Evolutionary conservation across 2,888 invertebrate species (phyloP), one percentile per base, ranked within the genome.

Genomic region (Molanna angustata): DNA sequence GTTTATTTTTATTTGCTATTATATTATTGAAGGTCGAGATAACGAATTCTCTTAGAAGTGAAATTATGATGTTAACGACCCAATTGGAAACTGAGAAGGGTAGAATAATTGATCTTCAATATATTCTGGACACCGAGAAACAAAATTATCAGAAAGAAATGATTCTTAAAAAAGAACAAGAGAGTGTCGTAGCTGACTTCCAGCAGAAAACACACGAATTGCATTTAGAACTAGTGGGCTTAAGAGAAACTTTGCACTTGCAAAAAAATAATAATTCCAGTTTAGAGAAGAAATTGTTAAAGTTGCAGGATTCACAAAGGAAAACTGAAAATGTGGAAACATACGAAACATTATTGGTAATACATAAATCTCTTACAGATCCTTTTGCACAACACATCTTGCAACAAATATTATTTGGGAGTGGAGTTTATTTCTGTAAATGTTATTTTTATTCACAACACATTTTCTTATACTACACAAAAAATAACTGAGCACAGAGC

Each of bases 71-170:
- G 1, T 63, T 80, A 21, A 73, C 70, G 42, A 71, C 76, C 0
- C 76, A 76, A 64, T 71, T 79, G 60, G 80, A 80, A 37, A 67
- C 72, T 21, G 81, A 81, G 61, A 70, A 77, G 2, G 66, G 70
- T 13, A 68, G 79, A 14, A 62, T 64, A n/a, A 65, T 61, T 4
- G 80, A 81, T 64, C 62, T 74, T 45, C 73, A 70, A 42, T 69
- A 73, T 1, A 64, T 65, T 62, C 62, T 71, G 20, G 77, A 79
- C 27, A 70, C 72, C 27, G 67, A 69, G 57, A 69, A 71, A 1
- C 64, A 64, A 56, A 74, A 74, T 18, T 68, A 68, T 19, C 69
- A 70, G 21, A 70, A 64, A 22, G 70, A 71, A 54, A 58, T 73
- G 13, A 63, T 65, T 14, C 71, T 72, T 27, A 67, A 69, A 16